A percentile compares a stretch with the other conserved stretches of the same genome.
Conservation (phyloP, 2,888 invertebrate species). For the Zelleria hepariella region DNA sequence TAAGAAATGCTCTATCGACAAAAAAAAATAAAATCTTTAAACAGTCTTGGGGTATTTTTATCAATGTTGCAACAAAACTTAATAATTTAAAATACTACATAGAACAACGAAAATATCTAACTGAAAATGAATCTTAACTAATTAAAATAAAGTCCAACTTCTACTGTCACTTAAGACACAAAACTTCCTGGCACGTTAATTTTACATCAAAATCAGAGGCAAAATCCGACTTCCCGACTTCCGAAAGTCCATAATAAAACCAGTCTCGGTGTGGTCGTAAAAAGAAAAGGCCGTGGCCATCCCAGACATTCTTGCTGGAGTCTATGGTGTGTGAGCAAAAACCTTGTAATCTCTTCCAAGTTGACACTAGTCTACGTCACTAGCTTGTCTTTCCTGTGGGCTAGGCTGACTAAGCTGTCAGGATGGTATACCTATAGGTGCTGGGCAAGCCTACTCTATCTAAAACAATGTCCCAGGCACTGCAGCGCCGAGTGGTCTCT, state of each 20-base stretch:
- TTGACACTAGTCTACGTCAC: too few species aligned
- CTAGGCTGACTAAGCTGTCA: too few species aligned
- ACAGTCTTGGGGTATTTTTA: too few species aligned
- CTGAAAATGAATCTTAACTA: neutral
- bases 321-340: neutral
- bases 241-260: neutral
- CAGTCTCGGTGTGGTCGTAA: neutral
- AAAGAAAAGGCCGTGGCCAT: constrained; percentile 5
- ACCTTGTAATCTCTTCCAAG: neutral
- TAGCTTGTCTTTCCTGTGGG: too few species aligned
- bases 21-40: neutral
- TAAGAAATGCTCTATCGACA: neutral
- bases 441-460: too few species aligned
- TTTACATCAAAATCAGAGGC: constrained; percentile 1
- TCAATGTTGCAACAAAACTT: too few species aligned
- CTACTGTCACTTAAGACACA: neutral
- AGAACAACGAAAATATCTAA: too few species aligned
- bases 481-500: too few species aligned
- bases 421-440: too few species aligned
- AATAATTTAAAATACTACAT: too few species aligned
- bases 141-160: neutral
- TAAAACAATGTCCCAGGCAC: too few species aligned
- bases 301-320: neutral
- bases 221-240: neutral
- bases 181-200: neutral